Percentiles rank a stretch among this genome's conserved stretches.
Evolutionary conservation across 2,888 invertebrate species (phyloP).

Genomic region (Mesorhabditis belari): DNA sequence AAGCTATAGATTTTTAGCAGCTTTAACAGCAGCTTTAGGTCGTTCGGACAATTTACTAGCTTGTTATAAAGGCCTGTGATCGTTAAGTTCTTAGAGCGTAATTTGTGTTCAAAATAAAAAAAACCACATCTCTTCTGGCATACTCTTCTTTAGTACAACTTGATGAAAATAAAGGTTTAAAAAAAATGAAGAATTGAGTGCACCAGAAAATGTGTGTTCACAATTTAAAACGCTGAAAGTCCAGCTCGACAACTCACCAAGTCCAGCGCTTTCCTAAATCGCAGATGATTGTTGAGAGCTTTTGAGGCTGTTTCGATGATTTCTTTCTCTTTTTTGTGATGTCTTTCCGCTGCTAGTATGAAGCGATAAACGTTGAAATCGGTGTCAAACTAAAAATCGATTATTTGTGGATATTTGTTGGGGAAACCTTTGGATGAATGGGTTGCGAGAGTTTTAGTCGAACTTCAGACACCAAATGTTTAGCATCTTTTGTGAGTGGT

Average conservation of each 20-base stretch:
- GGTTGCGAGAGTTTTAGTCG: slow-evolving; percentile 36
- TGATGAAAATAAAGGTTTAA: no score
- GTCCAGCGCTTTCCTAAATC: slow-evolving; percentile 42
- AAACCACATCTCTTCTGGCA: no score
- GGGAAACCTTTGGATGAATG: slow-evolving; percentile 44
- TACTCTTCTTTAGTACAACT: no score
- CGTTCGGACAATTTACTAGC: no score
- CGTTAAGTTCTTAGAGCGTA: neutral
- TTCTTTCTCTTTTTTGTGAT: slow-evolving; percentile 37
- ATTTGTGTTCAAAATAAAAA: neutral
- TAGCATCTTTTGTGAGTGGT: slow-evolving; percentile 36
- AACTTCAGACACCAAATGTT: slow-evolving; percentile 42
- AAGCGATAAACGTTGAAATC: slow-evolving; percentile 53
- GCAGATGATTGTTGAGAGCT: slow-evolving; percentile 47
- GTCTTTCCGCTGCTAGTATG: slow-evolving; percentile 40
- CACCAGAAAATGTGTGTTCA: no score
- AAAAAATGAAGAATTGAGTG: no score
- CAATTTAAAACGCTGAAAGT: neutral
- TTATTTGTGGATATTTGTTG: neutral
- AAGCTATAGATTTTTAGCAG: no score
- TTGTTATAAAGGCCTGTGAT: no score
- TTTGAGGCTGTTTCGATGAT: slow-evolving; percentile 44
- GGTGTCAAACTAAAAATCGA: slow-evolving; percentile 44
- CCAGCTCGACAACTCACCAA: slow-evolving; percentile 26
- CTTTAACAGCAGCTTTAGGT: no score